A percentile compares a stretch with the other conserved stretches of the same genome.
Conservation (phyloP, 2,888 invertebrate genomes). For the Calliphora vomitoria region DNA sequence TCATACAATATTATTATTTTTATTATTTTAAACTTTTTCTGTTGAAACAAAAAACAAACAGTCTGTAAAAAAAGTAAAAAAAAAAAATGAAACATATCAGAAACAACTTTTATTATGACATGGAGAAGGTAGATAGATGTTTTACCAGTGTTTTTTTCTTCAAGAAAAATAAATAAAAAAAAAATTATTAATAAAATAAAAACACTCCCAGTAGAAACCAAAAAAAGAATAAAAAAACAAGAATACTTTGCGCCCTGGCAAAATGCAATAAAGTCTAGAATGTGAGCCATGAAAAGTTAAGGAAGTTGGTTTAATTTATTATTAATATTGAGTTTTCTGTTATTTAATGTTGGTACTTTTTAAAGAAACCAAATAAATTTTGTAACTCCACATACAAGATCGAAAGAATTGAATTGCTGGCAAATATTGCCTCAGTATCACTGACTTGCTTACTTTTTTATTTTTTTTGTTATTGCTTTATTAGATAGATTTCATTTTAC, state of each 20-base stretch:
- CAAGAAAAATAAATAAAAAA: neutral
- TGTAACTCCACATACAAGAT: neutral
- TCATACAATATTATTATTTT: conserved; percentile 58
- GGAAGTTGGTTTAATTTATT: conserved; percentile 39
- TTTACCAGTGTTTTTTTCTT: conserved; percentile 11
- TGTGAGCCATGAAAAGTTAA: neutral
- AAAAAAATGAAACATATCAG: conserved; percentile 41
- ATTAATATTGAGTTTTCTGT: conserved; percentile 43
- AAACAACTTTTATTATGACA: conserved; percentile 22
- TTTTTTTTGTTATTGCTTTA: conserved; percentile 11
- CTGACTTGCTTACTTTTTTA: neutral
- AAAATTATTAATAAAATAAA: conserved; percentile 44
- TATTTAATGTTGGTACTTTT: neutral
- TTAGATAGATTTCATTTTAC: conserved; percentile 54
- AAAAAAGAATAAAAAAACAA: conserved; percentile 20
- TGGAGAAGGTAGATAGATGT: neutral
- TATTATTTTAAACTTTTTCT: conserved; percentile 50
- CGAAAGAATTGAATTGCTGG: neutral
- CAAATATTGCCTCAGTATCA: neutral
- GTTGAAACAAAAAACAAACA: conserved; percentile 3
- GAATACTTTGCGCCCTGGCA: neutral
- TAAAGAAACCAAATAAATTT: neutral
- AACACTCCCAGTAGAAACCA: conserved; percentile 5
- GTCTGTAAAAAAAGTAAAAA: neutral
- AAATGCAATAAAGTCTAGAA: conserved; percentile 37